phyloP scores from a whole-genome alignment of 2,888 invertebrate genomes.

The Anthrax anthrax region DNA sequence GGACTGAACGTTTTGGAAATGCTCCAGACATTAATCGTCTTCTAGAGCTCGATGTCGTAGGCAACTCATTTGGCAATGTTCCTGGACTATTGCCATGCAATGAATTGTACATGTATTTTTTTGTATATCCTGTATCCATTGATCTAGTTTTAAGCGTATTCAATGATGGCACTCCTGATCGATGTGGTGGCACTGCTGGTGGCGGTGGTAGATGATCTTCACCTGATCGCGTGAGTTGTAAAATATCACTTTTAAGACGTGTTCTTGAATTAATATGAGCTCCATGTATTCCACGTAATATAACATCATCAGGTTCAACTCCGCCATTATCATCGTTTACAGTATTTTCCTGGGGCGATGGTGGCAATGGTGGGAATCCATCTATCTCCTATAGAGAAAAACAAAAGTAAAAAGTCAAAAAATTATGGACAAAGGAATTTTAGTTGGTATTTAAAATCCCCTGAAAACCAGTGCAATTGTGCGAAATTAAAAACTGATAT shows the following conservation, averaged over 20 bases:
- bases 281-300: conserved; percentile 12
- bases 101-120: conserved; percentile 39
- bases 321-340: conserved; percentile 42
- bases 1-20: conserved; percentile 36
- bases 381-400: conserved; percentile 19
- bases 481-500: no score
- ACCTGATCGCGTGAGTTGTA: conserved; percentile 12
- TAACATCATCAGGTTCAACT: conserved; percentile 15
- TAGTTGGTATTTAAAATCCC: no score
- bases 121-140: conserved; percentile 67
- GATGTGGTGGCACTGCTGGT: conserved; percentile 60
- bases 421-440: no score
- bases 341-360: conserved; percentile 57
- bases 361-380: conserved; percentile 65
- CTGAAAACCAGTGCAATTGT: no score
- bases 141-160: conserved; percentile 71
- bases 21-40: conserved; percentile 34
- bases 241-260: conserved; percentile 14
- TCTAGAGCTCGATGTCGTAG: conserved; percentile 35
- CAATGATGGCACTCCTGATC: conserved; percentile 40
- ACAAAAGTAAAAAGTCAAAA: not conserved
- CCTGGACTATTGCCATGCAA: conserved; percentile 45
- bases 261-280: conserved; percentile 12
- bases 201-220: no score
- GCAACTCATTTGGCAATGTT: conserved; percentile 56